These are phyloP conservation scores for Odontomyia ornata DNA, from an alignment of 2,888 invertebrate genomes.

Conservation along the genomic window DNA sequence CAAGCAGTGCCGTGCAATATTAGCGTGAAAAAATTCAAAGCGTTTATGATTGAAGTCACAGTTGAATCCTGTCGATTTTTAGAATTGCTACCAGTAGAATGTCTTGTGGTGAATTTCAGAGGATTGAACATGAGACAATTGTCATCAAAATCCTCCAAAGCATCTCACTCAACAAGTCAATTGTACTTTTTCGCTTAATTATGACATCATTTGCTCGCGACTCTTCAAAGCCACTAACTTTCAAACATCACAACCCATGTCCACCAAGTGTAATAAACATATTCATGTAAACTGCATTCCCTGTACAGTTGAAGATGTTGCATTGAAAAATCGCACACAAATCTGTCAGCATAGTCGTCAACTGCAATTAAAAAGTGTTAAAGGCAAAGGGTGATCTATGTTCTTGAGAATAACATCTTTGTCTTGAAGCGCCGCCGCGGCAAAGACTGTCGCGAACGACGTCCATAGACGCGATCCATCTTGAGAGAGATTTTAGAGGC, in stretches of 20 bases:
- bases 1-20: constrained; percentile 11
- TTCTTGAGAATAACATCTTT: constrained; percentile 15
- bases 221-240: too few relatives aligned
- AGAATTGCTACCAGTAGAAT: too few relatives aligned
- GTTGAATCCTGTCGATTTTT: too few relatives aligned
- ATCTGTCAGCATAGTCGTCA: constrained; percentile 27
- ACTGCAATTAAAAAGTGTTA: constrained; percentile 40
- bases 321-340: constrained; percentile 37
- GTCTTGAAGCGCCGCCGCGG: background rate
- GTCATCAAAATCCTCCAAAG: too few relatives aligned
- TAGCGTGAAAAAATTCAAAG: background rate
- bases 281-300: background rate
- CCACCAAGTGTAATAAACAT: background rate
- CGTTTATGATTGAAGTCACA: too few relatives aligned
- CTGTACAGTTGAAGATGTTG: background rate
- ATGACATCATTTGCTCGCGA: constrained; percentile 24
- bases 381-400: constrained; percentile 27
- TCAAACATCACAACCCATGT: background rate
- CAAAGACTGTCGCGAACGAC: background rate
- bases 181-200: constrained; percentile 20
- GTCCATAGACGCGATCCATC: constrained; percentile 5
- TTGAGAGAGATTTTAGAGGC: constrained; percentile 19
- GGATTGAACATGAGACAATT: too few relatives aligned
- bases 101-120: too few relatives aligned
- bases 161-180: constrained; percentile 21